Evolutionary conservation across 1,140 invertebrate genomes (phyloP).

Genomic region (Drosophila nannoptera): DNA sequence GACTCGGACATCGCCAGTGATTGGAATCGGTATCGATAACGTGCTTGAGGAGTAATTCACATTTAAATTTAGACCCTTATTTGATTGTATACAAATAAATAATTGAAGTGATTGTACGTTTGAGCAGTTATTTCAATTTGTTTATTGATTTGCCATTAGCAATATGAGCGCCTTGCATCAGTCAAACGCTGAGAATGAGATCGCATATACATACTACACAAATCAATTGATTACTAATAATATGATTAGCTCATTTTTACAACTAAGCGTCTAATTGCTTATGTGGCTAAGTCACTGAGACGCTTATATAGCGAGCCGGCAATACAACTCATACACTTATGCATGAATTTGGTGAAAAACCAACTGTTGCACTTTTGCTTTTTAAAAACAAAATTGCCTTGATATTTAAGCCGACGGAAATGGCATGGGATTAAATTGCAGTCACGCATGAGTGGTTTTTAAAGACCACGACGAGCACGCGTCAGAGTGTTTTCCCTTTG

Average conservation of each 20-base stretch:
- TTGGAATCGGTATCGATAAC: slow-evolving; percentile 70
- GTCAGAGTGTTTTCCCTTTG: not conserved
- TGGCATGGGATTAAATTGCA: no score
- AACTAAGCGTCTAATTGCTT: not conserved
- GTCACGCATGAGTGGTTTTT: no score
- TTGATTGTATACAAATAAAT: slow-evolving; percentile 1
- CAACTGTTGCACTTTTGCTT: no score
- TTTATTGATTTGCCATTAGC: not conserved
- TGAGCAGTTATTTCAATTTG: not conserved
- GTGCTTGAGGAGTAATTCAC: slow-evolving; percentile 14
- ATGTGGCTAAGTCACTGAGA: not conserved
- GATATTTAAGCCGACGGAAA: no score
- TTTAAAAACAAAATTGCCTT: no score
- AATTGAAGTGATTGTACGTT: not conserved
- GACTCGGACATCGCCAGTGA: slow-evolving; percentile 51
- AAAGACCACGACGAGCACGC: no score
- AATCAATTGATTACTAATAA: not conserved
- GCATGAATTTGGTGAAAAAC: not conserved
- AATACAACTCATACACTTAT: not conserved
- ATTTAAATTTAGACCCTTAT: not conserved
- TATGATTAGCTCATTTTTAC: not conserved
- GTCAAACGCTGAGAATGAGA: not conserved
- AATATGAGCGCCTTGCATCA: not conserved
- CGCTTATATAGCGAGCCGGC: not conserved
- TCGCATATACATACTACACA: not conserved